Conservation (phyloP, 1,140 invertebrate species). For the Amyelois transitella region DNA sequence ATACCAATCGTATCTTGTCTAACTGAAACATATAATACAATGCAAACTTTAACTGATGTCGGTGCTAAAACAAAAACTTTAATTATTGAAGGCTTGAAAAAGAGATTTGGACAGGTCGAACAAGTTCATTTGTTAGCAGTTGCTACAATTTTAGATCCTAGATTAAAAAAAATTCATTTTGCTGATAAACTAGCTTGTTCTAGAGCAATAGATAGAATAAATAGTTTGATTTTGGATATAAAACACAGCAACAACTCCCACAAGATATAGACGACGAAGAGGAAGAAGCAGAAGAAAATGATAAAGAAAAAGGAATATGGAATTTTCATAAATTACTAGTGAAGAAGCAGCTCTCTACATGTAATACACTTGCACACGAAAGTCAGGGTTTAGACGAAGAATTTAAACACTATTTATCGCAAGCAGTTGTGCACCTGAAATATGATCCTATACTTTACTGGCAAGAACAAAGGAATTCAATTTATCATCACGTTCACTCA, state of each 20-base stretch:
- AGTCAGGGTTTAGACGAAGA: conserved; percentile 24
- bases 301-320: conserved; percentile 28
- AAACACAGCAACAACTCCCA: conserved; percentile 17
- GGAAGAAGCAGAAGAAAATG: conserved; percentile 17
- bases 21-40: not conserved
- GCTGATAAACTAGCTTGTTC: conserved; percentile 22
- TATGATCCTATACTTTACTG: conserved; percentile 32
- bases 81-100: too few relatives aligned
- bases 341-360: conserved; percentile 32
- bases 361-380: conserved; percentile 24
- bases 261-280: conserved; percentile 20
- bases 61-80: too few relatives aligned
- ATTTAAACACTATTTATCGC: conserved; percentile 32
- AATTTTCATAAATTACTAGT: conserved; percentile 31
- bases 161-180: conserved; percentile 39
- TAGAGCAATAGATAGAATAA: conserved; percentile 10
- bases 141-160: conserved; percentile 53
- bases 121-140: conserved; percentile 36
- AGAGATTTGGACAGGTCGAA: conserved; percentile 32
- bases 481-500: conserved; percentile 30
- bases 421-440: conserved; percentile 12
- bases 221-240: too few relatives aligned
- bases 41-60: too few relatives aligned
- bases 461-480: conserved; percentile 28
- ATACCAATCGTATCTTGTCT: not conserved